Evolutionary conservation across 1,140 invertebrate species (phyloP).

Genomic region (Drosophila pallidifrons): DNA sequence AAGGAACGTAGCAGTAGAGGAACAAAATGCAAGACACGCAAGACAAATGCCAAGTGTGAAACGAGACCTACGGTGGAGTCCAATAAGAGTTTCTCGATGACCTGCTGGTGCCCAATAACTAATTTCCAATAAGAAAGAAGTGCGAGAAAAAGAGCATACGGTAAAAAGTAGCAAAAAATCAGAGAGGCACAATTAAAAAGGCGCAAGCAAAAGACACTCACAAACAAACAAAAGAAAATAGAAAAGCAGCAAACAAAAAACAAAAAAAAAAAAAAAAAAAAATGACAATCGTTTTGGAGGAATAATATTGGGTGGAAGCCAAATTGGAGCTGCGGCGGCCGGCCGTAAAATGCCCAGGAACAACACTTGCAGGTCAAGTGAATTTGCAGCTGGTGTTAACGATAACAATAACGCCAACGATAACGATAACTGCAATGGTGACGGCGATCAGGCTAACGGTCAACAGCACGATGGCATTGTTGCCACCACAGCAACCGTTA

Average conservation of each 20-base stretch:
- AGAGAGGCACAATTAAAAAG: slow-evolving; percentile 31
- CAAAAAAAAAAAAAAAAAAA: slow-evolving; percentile 51
- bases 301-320: slow-evolving; percentile 55
- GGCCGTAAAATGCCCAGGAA: slow-evolving; percentile 79
- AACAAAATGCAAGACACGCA: slow-evolving; percentile 36
- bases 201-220: slow-evolving; percentile 27
- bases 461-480: slow-evolving; percentile 23
- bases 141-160: slow-evolving; percentile 66
- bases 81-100: slow-evolving; percentile 59
- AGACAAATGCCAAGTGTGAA: slow-evolving; percentile 27
- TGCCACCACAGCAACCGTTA: slow-evolving; percentile 42
- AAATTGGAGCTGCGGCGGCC: slow-evolving; percentile 45
- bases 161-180: slow-evolving; percentile 33
- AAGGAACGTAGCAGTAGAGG: slow-evolving; percentile 49
- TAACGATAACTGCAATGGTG: slow-evolving; percentile 26
- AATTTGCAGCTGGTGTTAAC: slow-evolving; percentile 62
- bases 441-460: slow-evolving; percentile 20
- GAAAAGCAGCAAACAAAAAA: slow-evolving; percentile 20
- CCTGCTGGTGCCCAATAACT: slow-evolving; percentile 27
- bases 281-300: slow-evolving; percentile 66
- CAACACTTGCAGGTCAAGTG: slow-evolving; percentile 81
- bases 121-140: slow-evolving; percentile 68
- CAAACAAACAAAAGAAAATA: slow-evolving; percentile 2
- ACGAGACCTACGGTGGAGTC: neutral
- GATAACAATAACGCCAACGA: slow-evolving; percentile 24